Evolutionary conservation across 1,140 invertebrate species (phyloP).

Genomic region (Macrosteles quadrilineatus): DNA sequence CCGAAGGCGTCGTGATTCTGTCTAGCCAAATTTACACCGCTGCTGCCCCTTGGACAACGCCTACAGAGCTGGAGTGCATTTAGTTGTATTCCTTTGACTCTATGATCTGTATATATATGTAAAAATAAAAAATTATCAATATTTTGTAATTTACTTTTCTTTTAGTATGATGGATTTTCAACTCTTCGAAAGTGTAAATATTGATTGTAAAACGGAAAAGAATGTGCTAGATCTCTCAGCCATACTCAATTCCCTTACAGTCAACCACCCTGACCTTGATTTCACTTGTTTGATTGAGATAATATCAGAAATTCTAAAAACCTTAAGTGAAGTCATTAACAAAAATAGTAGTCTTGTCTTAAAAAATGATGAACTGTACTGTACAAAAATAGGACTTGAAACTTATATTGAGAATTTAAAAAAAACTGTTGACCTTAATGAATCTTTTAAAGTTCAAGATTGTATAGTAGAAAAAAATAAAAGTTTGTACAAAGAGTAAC

Average conservation of each 20-base stretch:
- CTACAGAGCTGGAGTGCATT: too few relatives aligned
- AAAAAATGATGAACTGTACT: slow-evolving; percentile 18
- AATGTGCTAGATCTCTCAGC: neutral
- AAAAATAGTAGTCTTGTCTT: neutral
- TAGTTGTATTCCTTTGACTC: too few relatives aligned
- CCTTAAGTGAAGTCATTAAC: neutral
- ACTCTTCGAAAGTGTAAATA: neutral
- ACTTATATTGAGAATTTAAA: neutral
- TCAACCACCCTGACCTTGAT: neutral
- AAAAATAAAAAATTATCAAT: too few relatives aligned
- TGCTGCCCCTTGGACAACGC: too few relatives aligned
- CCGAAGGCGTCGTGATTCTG: too few relatives aligned
- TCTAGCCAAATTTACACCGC: too few relatives aligned
- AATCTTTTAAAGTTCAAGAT: slow-evolving; percentile 1
- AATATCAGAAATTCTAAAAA: neutral
- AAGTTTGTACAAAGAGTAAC: neutral
- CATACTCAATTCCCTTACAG: neutral
- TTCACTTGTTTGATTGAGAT: neutral
- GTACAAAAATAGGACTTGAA: neutral
- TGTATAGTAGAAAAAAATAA: neutral
- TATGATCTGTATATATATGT: too few relatives aligned
- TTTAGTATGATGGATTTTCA: neutral
- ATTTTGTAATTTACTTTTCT: too few relatives aligned
- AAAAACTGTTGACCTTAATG: neutral
- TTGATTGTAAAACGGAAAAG: neutral